These are phyloP conservation scores for Tadarida brasiliensis DNA, from an alignment of 2,797 vertebrate species.

Conservation along the genomic window DNA sequence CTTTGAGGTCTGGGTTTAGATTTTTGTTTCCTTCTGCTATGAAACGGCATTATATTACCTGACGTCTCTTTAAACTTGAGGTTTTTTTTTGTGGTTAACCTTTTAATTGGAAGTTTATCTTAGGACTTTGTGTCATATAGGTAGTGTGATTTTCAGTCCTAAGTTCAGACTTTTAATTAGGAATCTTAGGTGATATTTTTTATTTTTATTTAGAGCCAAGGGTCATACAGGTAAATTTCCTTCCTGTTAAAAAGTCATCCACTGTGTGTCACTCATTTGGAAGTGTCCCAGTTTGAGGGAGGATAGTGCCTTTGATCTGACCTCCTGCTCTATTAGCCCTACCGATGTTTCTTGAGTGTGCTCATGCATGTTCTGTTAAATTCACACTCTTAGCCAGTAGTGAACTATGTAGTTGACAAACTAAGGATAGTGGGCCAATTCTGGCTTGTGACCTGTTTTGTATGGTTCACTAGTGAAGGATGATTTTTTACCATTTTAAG, in stretches of 20 bases:
- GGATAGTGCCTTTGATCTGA: not conserved
- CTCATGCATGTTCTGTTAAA: not conserved
- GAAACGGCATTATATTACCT: not conserved
- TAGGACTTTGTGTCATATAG: not conserved
- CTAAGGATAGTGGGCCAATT: not conserved
- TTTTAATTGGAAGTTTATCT: not conserved
- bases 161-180: not conserved
- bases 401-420: not conserved
- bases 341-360: not conserved
- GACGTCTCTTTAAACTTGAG: not conserved
- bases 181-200: not conserved
- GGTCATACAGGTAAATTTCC: not conserved
- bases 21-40: not conserved
- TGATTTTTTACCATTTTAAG: slow-evolving; percentile 24
- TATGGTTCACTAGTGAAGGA: not conserved
- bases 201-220: not conserved
- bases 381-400: not conserved
- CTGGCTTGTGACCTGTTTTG: not conserved
- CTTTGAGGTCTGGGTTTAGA: not conserved
- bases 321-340: not conserved
- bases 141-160: not conserved
- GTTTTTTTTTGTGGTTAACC: not conserved
- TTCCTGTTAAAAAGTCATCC: not conserved
- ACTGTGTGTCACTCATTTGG: not conserved
- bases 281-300: not conserved